Base-by-base conservation (phyloP, 2,888 invertebrate species). In the Diogma glabrata region DNA sequence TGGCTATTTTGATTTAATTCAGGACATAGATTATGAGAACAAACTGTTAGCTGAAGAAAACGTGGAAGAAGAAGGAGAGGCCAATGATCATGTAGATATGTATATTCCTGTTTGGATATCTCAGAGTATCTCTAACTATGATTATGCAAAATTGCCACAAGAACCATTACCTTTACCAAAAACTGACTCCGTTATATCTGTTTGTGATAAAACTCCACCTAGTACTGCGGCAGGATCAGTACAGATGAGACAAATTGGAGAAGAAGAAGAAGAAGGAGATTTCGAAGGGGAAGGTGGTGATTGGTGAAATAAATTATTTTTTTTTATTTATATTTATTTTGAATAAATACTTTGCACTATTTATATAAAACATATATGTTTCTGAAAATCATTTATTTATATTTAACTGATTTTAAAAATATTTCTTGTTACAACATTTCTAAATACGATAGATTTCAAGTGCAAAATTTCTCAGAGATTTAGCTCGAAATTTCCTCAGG, bases 141-240 rank as follows among this genome's bases (percentile, higher is more conserved):
- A 81, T 68, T 75, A 78, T 3, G 80, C 85, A 47, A 71, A 82
- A 55, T 63, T 87, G 49, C 87, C 87, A 0, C 79, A 80, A 0
- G 82, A 82, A 58, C 80, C 86, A 0, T 72, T 78, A 1, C 79
- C 83, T 0, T 63, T 84, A 36, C 79, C 80, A 0, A 71, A 80
- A 4, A 75, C 76, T 52, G 82, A 84, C 63, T 83, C 83, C 0
- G 66, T 66, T 47, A 54, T 62, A 2, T 67, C 68, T 0, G 54
- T 64, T 3, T 69, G 69, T 55, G 65, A 66, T 3, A 20, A 62
- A 22, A 58, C 61, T 24, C 59, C 60, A 2, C 56, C 53, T 40
- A 54, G 59, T 2, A 61, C 60, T 12, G 49, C 52, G 10, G 6
- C 14, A 9, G 48, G 22, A 30, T 1, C 22, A 20, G 43, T 6